Base-by-base conservation (phyloP, 2,888 invertebrate species). In the Icerya purchasi region DNA sequence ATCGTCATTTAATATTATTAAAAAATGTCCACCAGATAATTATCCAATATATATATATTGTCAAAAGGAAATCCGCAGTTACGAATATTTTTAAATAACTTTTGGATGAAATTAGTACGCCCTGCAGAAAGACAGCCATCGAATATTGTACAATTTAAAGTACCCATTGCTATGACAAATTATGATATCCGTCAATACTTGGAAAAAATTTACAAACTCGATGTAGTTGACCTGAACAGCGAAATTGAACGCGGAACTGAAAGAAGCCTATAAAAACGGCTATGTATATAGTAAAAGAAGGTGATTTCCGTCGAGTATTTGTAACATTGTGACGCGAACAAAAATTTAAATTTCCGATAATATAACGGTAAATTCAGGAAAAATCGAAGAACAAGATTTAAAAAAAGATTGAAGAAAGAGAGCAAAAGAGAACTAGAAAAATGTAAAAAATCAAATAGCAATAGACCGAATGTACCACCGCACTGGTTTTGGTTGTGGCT, bases 41-140 rank as follows among this genome's bases (percentile, higher is more conserved):
- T 94, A 75, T 94, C 93, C 1, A 94, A 93, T 1, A 68, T 92
- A 49, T 94, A 88, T 72, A 68, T 92, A 49, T 94, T 87, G 72
- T 85, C 85, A 86, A 72, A 81, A 70, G 96, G 96, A 18, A 88
- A 89, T 71, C 96, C 97, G n/a, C 96, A 96, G 69, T 73, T 90
- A 36, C 75, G 96, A 61, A 78, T 96, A 10, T 93, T 91, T 72
- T 74, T 98, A 49, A 96, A 97, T 1, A 91, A 96, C 71, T 97
- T 97, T 73, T 97, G 92, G 91, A 82, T 98, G 82, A 96, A 94
- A 74, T 68, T 96, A 20, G 79, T 96, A 0, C 77, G 81, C 59
- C 82, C 89, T 1, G 68, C 70, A 2, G 65, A 71, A 20, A 76
- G 76, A 36, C 79, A 83, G 65, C 87, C 88, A 2, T 76, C 80